phyloP scores from a whole-genome alignment of 2,888 invertebrate genomes.

The Embidobia sp. region DNA sequence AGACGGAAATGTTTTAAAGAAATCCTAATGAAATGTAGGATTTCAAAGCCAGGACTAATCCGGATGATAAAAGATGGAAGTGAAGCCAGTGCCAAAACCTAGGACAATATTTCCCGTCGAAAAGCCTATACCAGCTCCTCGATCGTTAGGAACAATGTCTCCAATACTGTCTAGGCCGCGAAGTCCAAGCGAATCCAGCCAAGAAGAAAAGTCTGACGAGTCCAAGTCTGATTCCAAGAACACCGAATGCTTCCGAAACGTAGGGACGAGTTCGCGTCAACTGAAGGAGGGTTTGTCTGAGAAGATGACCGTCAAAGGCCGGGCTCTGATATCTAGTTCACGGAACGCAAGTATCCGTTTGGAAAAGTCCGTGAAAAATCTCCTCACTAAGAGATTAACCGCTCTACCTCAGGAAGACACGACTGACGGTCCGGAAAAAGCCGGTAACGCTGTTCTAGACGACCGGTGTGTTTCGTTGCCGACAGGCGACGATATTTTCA shows the following conservation, averaged over 20 bases:
- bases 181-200: conserved; percentile 73
- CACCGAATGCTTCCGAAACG: conserved; percentile 73
- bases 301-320: conserved; percentile 82
- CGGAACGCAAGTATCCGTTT: conserved; percentile 83
- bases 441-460: conserved; percentile 66
- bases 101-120: conserved; percentile 71
- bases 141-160: conserved; percentile 61
- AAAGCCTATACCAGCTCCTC: conserved; percentile 75
- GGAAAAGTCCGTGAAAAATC: conserved; percentile 80
- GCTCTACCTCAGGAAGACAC: conserved; percentile 71
- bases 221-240: conserved; percentile 68
- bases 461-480: conserved; percentile 84
- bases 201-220: conserved; percentile 74
- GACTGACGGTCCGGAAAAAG: conserved; percentile 59
- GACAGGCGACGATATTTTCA: conserved; percentile 84
- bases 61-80: conserved; percentile 71
- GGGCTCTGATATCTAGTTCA: conserved; percentile 86
- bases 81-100: conserved; percentile 77
- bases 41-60: background rate
- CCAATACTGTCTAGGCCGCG: conserved; percentile 63
- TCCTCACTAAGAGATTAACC: conserved; percentile 75
- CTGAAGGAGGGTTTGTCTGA: conserved; percentile 83
- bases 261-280: conserved; percentile 82
- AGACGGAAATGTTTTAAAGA: background rate
- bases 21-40: conserved; percentile 17